Evolutionary conservation across 1,140 invertebrate species (phyloP).

Genomic region (Phthorimaea operculella): DNA sequence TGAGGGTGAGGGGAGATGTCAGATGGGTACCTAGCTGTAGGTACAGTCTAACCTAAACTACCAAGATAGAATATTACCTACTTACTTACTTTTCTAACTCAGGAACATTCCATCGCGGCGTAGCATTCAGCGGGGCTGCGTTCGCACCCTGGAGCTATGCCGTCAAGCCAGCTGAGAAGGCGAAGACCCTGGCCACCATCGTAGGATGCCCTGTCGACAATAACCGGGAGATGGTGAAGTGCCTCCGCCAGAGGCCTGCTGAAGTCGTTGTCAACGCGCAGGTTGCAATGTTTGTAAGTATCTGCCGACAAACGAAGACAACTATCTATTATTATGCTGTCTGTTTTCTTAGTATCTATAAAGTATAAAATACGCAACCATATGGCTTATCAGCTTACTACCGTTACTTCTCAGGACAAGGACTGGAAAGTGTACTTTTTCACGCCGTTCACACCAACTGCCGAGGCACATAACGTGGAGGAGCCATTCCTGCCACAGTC

Average conservation of each 20-base stretch:
- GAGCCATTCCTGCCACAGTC: slow-evolving; percentile 69
- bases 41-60: too few species aligned
- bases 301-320: too few species aligned
- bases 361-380: too few species aligned
- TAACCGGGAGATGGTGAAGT: slow-evolving; percentile 74
- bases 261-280: slow-evolving; percentile 64
- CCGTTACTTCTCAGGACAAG: slow-evolving; percentile 14
- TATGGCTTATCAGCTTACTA: too few species aligned
- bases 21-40: too few species aligned
- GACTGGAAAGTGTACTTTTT: slow-evolving; percentile 59
- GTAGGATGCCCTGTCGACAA: slow-evolving; percentile 76
- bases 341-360: too few species aligned
- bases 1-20: too few species aligned
- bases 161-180: slow-evolving; percentile 74
- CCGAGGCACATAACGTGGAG: slow-evolving; percentile 59
- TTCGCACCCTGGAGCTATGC: slow-evolving; percentile 75
- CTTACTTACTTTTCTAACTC: too few species aligned
- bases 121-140: slow-evolving; percentile 79
- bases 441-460: slow-evolving; percentile 71
- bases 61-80: too few species aligned
- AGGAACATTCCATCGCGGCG: slow-evolving; percentile 70
- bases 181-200: slow-evolving; percentile 71
- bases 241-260: slow-evolving; percentile 73
- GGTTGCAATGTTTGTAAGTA: slow-evolving; percentile 50
- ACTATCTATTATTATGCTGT: too few species aligned